Evolutionary conservation across 2,113 vertebrate genomes (phyloP), one percentile per base, ranked within the genome.

Genomic region (Leptodactylus fuscus): DNA sequence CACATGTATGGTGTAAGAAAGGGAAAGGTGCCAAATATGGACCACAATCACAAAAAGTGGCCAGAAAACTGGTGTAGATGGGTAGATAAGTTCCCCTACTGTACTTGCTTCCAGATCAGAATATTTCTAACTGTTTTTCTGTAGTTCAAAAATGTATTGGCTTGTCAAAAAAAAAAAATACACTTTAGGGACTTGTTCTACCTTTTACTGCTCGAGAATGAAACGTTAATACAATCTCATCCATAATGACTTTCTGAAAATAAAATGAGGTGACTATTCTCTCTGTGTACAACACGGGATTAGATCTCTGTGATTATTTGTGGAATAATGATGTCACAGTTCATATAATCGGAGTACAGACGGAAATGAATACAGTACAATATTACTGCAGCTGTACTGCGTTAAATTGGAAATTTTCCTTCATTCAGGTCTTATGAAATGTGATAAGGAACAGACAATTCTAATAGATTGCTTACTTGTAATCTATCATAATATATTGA

Each of bases 211-310:
- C 16, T 65, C 73, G 29, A 67, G 32, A 16, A 46, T 69, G 51
- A 85, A 78, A 78, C 12, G 44, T 76, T 49, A 85, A 77, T 78
- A 69, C 44, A 49, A 55, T 69, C 44, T 85, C 60, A 51, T 84
- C 44, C 29, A 27, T 78, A 85, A 78, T 85, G 83, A 78, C 58
- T 70, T 69, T 46, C 74, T 69, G 83, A 65, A 77, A 84, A 84
- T 84, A 16, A 83, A 76, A 83, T 65, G 71, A 83, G 53, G 75
- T 83, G 36, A 65, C 73, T 49, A 32, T 22, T 77, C n/a, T 38
- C 24, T 70, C 46, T 12, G n/a, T 70, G 83, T 78, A 55, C 16
- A 49, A 70, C n/a, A 78, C 12, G 1, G 46, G 74, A 79, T 85
- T 69, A 70, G 46, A 6, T 60, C 73, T 85, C 2, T 69, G 41